phyloP scores from a whole-genome alignment of 2,113 vertebrate genomes.

The Mormyrus iriodes region DNA sequence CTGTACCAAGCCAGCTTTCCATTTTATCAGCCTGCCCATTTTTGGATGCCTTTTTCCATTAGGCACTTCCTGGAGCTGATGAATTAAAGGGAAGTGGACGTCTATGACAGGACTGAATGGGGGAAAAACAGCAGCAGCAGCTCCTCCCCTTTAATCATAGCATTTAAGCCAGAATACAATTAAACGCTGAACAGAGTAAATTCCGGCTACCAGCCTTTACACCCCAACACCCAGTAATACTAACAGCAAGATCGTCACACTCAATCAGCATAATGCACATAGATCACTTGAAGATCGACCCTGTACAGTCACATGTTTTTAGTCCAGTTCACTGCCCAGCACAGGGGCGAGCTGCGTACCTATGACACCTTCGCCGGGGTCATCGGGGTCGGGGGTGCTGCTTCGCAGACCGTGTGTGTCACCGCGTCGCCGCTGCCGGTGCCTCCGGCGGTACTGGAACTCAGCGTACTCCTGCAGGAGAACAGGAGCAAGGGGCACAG shows the following conservation, averaged over 20 bases:
- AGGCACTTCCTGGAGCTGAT: not conserved
- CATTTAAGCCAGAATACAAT: not conserved
- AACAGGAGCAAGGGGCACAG: slow-evolving; percentile 53
- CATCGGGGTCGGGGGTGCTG: slow-evolving; percentile 76
- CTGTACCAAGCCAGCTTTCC: not conserved
- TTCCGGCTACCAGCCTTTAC: not conserved
- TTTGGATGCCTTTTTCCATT: not conserved
- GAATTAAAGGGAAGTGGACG: not conserved
- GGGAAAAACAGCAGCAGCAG: not conserved
- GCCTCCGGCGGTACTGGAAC: slow-evolving; percentile 92
- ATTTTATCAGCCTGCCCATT: not conserved
- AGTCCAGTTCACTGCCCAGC: not conserved
- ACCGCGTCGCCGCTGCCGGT: slow-evolving; percentile 80
- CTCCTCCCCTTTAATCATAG: not conserved
- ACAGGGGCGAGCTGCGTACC: not conserved
- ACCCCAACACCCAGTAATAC: not conserved
- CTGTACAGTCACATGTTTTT: not conserved
- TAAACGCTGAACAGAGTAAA: not conserved
- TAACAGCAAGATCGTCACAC: not conserved
- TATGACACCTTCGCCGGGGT: slow-evolving; percentile 66
- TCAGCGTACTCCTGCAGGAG: slow-evolving; percentile 85
- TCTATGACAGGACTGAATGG: not conserved
- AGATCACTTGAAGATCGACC: not conserved
- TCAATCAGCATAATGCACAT: not conserved
- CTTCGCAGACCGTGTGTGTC: slow-evolving; percentile 85